Evolutionary conservation across 2,888 invertebrate species (phyloP).

Genomic region (Protophormia terraenovae): DNA sequence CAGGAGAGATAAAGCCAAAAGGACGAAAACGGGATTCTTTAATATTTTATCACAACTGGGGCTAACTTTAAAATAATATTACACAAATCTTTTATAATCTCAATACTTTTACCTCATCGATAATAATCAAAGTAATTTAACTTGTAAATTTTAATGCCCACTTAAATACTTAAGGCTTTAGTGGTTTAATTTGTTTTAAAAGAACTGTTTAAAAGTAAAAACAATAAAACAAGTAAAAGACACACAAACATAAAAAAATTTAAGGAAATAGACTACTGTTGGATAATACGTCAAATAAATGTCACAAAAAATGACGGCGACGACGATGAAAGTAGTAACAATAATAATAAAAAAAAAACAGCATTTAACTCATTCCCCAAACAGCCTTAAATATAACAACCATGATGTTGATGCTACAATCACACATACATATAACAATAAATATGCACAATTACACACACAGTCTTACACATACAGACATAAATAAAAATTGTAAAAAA

Average conservation of each 20-base stretch:
- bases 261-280: conserved; percentile 12
- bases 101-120: not conserved
- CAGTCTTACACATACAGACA: conserved; percentile 11
- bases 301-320: conserved; percentile 59
- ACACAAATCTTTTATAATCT: not conserved
- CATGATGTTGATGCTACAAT: conserved; percentile 28
- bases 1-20: too few relatives aligned
- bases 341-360: conserved; percentile 10
- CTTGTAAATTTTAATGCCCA: conserved; percentile 9
- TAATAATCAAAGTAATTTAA: not conserved
- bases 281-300: conserved; percentile 68
- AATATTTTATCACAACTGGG: too few relatives aligned
- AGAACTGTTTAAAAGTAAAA: conserved; percentile 2
- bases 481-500: conserved; percentile 61
- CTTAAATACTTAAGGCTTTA: conserved; percentile 46
- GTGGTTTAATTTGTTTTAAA: conserved; percentile 35
- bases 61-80: not conserved
- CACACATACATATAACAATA: not conserved
- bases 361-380: conserved; percentile 62
- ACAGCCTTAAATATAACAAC: conserved; percentile 56
- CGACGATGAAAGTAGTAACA: conserved; percentile 18
- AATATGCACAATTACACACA: not conserved
- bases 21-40: too few relatives aligned
- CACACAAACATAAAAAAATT: not conserved
- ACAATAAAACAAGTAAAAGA: not conserved